These are phyloP conservation scores for Notothenia rossii DNA, from an alignment of 2,113 vertebrate species.

Conservation along the genomic window DNA sequence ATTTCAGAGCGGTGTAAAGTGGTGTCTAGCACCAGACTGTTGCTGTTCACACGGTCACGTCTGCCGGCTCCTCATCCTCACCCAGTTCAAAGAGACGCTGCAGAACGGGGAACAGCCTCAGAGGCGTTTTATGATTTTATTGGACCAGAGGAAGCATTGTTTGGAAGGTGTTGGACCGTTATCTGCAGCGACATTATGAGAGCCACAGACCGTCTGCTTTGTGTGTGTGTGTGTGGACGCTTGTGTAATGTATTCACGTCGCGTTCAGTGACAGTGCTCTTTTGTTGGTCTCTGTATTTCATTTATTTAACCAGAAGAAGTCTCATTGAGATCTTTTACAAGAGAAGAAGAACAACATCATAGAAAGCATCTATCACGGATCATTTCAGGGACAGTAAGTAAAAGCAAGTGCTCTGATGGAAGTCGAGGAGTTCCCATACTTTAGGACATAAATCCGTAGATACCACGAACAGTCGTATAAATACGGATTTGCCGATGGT, in stretches of 20 bases:
- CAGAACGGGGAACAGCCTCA: conserved; percentile 58
- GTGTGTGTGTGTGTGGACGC: conserved; percentile 14
- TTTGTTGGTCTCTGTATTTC: not conserved
- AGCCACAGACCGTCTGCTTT: conserved; percentile 30
- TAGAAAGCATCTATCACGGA: no score
- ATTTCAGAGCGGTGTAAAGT: conserved; percentile 70
- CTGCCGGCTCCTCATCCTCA: conserved; percentile 71
- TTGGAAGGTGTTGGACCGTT: conserved; percentile 74
- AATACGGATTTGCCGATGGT: no score
- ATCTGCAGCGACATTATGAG: conserved; percentile 34
- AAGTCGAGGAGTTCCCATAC: no score
- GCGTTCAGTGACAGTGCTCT: conserved; percentile 24
- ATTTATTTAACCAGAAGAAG: no score
- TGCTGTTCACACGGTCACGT: conserved; percentile 78
- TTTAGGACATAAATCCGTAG: no score
- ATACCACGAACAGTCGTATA: no score
- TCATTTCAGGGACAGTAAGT: no score
- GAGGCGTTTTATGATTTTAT: conserved; percentile 85
- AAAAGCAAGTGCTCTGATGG: no score
- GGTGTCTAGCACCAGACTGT: conserved; percentile 80
- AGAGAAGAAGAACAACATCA: no score
- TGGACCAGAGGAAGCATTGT: conserved; percentile 77
- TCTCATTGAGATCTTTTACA: no score
- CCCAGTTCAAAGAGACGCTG: conserved; percentile 72
- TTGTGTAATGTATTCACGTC: not conserved